Evolutionary conservation across 2,113 vertebrate species (phyloP).

Genomic region (Gymnogyps californianus): DNA sequence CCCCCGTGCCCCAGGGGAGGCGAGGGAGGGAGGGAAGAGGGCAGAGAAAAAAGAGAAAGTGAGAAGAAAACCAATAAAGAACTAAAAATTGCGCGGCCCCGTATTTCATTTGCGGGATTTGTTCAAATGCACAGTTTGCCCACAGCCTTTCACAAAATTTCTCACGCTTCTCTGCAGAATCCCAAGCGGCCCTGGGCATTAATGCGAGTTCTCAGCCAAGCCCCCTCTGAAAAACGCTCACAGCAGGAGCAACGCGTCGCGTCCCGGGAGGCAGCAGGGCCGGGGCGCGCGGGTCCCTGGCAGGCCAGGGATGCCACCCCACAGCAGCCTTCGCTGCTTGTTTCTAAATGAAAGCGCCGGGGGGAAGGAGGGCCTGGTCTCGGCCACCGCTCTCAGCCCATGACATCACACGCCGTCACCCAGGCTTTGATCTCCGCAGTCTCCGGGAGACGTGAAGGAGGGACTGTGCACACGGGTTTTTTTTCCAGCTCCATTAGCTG

Average conservation of each 20-base stretch:
- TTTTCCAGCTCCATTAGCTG: not conserved
- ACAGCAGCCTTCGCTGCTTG: not conserved
- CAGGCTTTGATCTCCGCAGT: not conserved
- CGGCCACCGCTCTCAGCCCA: rapidly evolving
- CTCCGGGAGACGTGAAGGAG: not conserved
- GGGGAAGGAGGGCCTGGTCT: not conserved
- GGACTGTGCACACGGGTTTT: rapidly evolving
- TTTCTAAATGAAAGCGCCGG: rapidly evolving
- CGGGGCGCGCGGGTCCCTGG: rapidly evolving
- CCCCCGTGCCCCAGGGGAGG: rapidly evolving
- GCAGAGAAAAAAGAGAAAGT: not conserved
- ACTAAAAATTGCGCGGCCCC: rapidly evolving
- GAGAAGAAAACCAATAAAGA: not conserved
- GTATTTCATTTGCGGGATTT: rapidly evolving
- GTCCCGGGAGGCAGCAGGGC: rapidly evolving
- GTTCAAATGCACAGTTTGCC: not conserved
- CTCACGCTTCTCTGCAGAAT: not conserved
- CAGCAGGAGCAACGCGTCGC: rapidly evolving
- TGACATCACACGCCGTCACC: not conserved
- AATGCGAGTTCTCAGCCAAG: not conserved
- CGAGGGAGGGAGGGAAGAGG: not conserved
- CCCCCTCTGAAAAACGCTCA: not conserved
- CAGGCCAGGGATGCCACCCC: rapidly evolving
- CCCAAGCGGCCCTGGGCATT: not conserved
- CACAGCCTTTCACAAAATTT: no score